A percentile compares a stretch with the other conserved stretches of the same genome.
Evolutionary conservation across 2,797 vertebrate genomes (phyloP).

Genomic region (Coluber constrictor): DNA sequence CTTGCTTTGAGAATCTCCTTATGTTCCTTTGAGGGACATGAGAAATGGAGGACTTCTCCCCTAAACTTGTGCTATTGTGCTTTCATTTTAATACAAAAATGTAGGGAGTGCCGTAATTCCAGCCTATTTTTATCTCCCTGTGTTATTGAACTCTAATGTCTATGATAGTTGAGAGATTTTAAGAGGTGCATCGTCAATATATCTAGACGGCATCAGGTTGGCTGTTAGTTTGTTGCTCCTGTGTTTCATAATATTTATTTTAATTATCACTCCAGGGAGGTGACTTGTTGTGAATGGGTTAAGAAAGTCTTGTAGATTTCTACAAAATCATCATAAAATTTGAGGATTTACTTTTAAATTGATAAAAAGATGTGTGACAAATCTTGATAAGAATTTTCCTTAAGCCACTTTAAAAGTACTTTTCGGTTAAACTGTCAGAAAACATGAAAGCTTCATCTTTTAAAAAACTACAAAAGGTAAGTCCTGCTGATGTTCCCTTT

Average conservation of each 20-base stretch:
- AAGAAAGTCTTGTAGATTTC: not conserved
- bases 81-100: not conserved
- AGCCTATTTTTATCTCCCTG: not conserved
- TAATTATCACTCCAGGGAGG: not conserved
- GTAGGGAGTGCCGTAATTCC: not conserved
- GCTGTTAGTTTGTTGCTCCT: not conserved
- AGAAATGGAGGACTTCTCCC: not conserved
- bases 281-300: not conserved
- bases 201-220: not conserved
- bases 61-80: not conserved
- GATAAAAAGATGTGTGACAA: not conserved
- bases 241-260: not conserved
- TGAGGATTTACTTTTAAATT: not conserved
- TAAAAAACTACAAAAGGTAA: constrained; percentile 96
- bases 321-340: not conserved
- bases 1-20: not conserved
- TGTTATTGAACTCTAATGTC: not conserved
- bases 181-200: not conserved
- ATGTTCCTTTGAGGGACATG: not conserved
- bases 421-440: constrained; percentile 96
- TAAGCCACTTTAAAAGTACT: constrained; percentile 82
- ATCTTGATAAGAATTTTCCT: constrained; percentile 59
- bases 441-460: constrained; percentile 98
- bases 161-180: not conserved
- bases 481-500: not conserved